phyloP scores from a whole-genome alignment of 2,797 vertebrate species.

The Acrocephalus scirpaceus region DNA sequence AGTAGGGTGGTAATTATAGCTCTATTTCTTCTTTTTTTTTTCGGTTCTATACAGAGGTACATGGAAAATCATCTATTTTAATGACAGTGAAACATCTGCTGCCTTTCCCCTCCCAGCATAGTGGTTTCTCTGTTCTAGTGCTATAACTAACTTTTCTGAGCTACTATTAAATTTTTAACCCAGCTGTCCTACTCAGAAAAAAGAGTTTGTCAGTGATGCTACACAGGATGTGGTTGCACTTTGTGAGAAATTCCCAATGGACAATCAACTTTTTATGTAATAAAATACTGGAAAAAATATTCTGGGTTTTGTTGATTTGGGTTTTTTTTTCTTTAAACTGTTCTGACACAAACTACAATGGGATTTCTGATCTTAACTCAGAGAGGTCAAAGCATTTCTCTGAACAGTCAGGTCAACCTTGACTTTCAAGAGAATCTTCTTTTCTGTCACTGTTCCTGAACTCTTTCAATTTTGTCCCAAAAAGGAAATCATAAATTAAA shows the following conservation, averaged over 20 bases:
- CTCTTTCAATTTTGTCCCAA: background rate
- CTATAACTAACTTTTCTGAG: background rate
- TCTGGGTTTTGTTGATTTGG: background rate
- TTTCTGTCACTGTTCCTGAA: background rate
- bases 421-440: background rate
- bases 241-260: background rate
- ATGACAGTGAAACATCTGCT: background rate
- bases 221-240: background rate
- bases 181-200: background rate
- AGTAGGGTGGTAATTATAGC: background rate
- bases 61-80: background rate
- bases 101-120: background rate
- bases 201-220: background rate
- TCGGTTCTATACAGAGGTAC: background rate
- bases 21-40: background rate
- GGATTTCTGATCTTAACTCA: background rate
- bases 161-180: background rate
- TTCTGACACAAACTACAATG: background rate
- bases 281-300: background rate
- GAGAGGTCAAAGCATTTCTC: background rate
- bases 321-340: background rate
- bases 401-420: background rate
- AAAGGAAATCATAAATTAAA: background rate
- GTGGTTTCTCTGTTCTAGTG: background rate
- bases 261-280: slow-evolving; percentile 42